A percentile compares a stretch with the other conserved stretches of the same genome.
Conservation (phyloP, 2,888 invertebrate species). For the Eudasyphora cyanicolor region DNA sequence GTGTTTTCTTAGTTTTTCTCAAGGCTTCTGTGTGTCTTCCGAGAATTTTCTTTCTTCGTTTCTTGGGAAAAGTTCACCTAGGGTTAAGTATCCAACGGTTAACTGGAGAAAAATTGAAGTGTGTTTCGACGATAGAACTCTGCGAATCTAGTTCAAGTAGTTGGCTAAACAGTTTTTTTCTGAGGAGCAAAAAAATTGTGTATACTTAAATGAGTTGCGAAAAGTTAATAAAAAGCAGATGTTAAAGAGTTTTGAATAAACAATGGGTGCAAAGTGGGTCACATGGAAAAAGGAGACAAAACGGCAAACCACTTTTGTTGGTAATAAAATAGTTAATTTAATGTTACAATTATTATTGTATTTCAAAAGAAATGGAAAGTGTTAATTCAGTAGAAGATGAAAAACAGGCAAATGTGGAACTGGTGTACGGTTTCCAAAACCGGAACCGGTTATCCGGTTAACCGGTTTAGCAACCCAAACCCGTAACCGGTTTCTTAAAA, state of each 20-base stretch:
- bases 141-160: slow-evolving; percentile 3
- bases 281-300: neutral
- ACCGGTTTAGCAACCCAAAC: too few species aligned
- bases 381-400: too few species aligned
- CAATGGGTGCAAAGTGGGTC: neutral
- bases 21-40: neutral
- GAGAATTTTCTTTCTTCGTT: neutral
- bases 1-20: neutral
- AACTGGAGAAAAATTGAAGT: neutral
- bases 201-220: slow-evolving; percentile 18
- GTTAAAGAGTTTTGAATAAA: slow-evolving; percentile 5
- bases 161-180: neutral
- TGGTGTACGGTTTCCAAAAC: too few species aligned
- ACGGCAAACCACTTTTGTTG: neutral
- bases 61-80: slow-evolving; percentile 11
- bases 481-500: too few species aligned
- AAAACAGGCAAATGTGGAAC: too few species aligned
- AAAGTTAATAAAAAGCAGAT: slow-evolving; percentile 36
- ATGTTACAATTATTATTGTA: too few species aligned
- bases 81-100: neutral
- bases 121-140: neutral
- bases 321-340: too few species aligned
- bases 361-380: too few species aligned
- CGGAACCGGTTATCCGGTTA: too few species aligned
- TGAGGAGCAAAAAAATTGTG: neutral